Base-by-base conservation (phyloP, 2,888 invertebrate genomes). In the Dascillus cervinus region DNA sequence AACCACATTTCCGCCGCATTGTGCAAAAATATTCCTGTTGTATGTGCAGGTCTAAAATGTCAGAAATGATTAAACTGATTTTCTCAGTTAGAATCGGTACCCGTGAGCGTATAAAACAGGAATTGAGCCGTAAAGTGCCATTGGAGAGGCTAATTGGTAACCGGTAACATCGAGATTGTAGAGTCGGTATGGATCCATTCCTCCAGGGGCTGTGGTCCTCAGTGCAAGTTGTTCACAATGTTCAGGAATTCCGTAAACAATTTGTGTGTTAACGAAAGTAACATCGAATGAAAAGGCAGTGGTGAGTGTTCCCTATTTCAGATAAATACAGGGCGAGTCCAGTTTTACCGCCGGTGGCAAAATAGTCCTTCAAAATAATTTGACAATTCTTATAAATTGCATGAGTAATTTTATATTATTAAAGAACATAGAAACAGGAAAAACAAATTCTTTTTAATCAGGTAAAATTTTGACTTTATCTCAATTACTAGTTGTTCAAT, bases 121-220 rank as follows among this genome's bases (percentile, higher is more conserved):
- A 9, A 96, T 75, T 0, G 92, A 75, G 4, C 92, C 96, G 57
- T 96, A 97, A 2, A 96, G 68, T 0, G 95, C 83, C 94, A 95
- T 95, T 25, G 81, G 79, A 50, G 82, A 90, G 50, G 90, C 78
- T 5, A 91, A 58, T 49, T 94, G 87, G 56, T 91, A 96, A 58
- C 95, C 94, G 60, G 95, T 95, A 8, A 95, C 92, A 64, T 97
- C 96, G 56, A 95, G 64, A 64, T 96, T 96, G 65, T 84, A 96
- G n/a, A 96, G 65, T 0, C 95, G 76, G 64, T 92, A 95, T 0
- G 95, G 94, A 48, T 94, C 91, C 1, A 76, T 74, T 3, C 72
- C 71, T 42, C 72, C 73, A 19, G 52, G 44, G 3, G 79, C 79
- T 0, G 95, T 96, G 0, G 85, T 81, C 45, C 77, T 79, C 3